phyloP scores from a whole-genome alignment of 2,113 vertebrate species.

The Garra rufa region DNA sequence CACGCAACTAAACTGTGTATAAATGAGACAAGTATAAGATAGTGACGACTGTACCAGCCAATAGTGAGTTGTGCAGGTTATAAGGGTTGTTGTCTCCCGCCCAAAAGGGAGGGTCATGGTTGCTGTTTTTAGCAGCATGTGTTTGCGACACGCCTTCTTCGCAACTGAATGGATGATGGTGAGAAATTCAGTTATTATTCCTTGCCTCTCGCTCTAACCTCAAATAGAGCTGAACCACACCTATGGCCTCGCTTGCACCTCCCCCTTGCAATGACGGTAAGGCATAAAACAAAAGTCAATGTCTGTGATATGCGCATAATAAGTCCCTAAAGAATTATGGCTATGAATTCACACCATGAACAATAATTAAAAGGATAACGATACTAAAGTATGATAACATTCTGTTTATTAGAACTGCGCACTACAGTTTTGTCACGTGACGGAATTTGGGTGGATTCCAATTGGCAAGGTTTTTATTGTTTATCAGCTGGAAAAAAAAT shows the following conservation, averaged over 20 bases:
- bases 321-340: conserved; percentile 42
- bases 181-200: conserved; percentile 28
- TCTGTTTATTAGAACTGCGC: not conserved
- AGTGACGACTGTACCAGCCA: not conserved
- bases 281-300: conserved; percentile 58
- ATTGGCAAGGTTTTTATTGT: too few relatives aligned
- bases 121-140: conserved; percentile 43
- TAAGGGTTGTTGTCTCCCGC: not conserved
- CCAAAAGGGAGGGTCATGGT: conserved; percentile 50
- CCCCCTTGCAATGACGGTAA: conserved; percentile 37
- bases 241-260: not conserved
- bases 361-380: not conserved
- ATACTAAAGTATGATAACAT: not conserved
- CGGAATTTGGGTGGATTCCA: too few relatives aligned
- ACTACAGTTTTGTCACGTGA: not conserved
- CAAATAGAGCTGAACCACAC: conserved; percentile 3
- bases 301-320: conserved; percentile 57
- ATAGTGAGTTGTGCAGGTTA: not conserved
- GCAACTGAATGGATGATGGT: conserved; percentile 39
- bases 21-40: not conserved
- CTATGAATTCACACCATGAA: not conserved
- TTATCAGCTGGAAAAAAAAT: too few relatives aligned
- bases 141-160: conserved; percentile 49
- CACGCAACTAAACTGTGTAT: not conserved
- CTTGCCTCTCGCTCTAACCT: conserved; percentile 3